Conservation (phyloP, 1,140 invertebrate genomes). For the Penaeus chinensis region DNA sequence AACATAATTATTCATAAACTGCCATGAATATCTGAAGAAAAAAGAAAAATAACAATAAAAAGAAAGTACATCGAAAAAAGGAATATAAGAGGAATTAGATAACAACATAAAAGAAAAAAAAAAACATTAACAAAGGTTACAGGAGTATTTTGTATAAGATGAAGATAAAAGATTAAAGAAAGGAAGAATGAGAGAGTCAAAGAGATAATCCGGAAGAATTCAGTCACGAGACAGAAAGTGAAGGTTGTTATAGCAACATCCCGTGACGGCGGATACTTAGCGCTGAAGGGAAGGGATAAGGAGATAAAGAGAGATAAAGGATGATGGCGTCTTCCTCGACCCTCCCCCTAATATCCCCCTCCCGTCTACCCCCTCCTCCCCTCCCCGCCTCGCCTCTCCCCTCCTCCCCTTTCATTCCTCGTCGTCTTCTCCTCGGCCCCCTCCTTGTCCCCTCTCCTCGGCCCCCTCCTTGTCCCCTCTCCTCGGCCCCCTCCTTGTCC, state of each 20-base stretch:
- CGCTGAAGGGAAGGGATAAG: constrained; percentile 6
- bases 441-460: too few species aligned
- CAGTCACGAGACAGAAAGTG: not conserved
- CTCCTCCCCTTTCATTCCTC: too few species aligned
- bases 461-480: too few species aligned
- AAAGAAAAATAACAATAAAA: not conserved
- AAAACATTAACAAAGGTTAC: not conserved
- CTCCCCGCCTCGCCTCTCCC: too few species aligned
- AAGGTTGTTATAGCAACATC: not conserved
- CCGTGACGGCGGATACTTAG: too few species aligned
- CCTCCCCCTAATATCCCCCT: too few species aligned
- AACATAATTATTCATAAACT: too few species aligned
- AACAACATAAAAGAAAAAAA: too few species aligned
- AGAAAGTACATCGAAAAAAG: not conserved
- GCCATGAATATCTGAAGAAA: too few species aligned
- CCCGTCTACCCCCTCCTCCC: too few species aligned
- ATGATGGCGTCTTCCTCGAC: not conserved
- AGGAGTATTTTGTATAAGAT: not conserved
- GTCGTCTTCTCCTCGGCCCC: too few species aligned
- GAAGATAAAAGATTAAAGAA: not conserved
- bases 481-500: too few species aligned
- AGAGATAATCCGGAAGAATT: not conserved
- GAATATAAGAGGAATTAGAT: not conserved
- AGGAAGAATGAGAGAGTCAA: not conserved
- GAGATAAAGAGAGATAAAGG: constrained; percentile 3